Percentiles rank a stretch among this genome's conserved stretches.
phyloP scores from a whole-genome alignment of 2,888 invertebrate genomes.

The Chymomyza caudatula region DNA sequence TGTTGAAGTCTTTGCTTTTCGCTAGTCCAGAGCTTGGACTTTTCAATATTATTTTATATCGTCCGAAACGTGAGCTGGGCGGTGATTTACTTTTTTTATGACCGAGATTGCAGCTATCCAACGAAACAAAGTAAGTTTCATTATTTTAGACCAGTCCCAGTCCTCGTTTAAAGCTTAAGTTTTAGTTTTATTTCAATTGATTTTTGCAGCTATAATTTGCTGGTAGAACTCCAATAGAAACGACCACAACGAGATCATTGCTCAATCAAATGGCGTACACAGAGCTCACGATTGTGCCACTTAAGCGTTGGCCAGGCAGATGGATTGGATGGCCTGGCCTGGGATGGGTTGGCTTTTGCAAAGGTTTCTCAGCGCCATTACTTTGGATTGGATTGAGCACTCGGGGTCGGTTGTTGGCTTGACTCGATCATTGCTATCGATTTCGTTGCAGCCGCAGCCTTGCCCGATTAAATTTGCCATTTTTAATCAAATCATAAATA shows the following conservation, averaged over 20 bases:
- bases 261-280: constrained; percentile 70
- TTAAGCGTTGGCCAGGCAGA: constrained; percentile 49
- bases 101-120: constrained; percentile 27
- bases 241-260: constrained; percentile 53
- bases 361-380: not conserved
- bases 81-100: constrained; percentile 63
- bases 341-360: constrained; percentile 9
- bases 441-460: constrained; percentile 26
- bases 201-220: constrained; percentile 14
- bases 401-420: constrained; percentile 11
- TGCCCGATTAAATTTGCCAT: constrained; percentile 64
- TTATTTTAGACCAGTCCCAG: constrained; percentile 3
- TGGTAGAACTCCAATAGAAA: constrained; percentile 6
- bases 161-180: not conserved
- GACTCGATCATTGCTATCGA: constrained; percentile 26
- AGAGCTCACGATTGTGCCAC: constrained; percentile 70
- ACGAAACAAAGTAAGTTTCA: constrained; percentile 10
- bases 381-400: not conserved
- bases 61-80: constrained; percentile 66
- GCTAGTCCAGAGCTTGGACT: constrained; percentile 26
- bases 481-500: constrained; percentile 71
- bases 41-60: constrained; percentile 57
- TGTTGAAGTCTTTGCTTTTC: no score
- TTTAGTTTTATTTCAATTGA: constrained; percentile 13
- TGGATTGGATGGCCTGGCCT: not conserved